Evolutionary conservation across 2,113 vertebrate species (phyloP), one percentile per base, ranked within the genome.

Genomic region (Halichoerus grypus): DNA sequence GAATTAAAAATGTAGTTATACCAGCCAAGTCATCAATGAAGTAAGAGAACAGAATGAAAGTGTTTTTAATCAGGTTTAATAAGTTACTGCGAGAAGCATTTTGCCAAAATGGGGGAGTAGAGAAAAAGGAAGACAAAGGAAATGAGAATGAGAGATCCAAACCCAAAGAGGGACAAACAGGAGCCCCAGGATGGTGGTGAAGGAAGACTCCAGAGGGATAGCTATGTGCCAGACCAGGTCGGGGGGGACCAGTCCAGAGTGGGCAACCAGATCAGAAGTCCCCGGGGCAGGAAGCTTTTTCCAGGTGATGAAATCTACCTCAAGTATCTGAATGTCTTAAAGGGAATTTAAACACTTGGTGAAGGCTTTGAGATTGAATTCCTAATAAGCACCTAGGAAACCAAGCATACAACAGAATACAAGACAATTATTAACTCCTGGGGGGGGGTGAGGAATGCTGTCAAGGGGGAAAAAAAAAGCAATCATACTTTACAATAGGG

Each of bases 381-480:
- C 51, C 4, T 74, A 53, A 13, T 28, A 57, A 39, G 14, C 18
- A 91, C 65, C 49, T 1, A 82, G 81, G 90, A 87, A 97, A 72
- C 28, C 87, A 88, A 67, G 39, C 42, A 80, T 96, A 97, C 18
- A 91, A 36, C 24, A 61, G 46, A 76, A 65, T 11, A n/a, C 22
- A 81, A 92, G 88, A 55, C 15, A 65, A 87, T 92, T 80, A 91
- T 51, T 91, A 94, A 92, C 51, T 91, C 71, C 71, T 86, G 59
- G 33, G 69, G 51, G 36, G 1, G 5, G 7, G 46, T 9, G 46
- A 46, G 36, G 63, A 71, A n/a, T 4, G 0, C 0, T 81, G 74
- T 67, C 80, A 86, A 83, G 63, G 46, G 71, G 91, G 84, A 19
- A 55, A 74, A 76, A 77, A 77, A 95, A 79, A 57, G 39, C 80